Conservation (phyloP, 2,113 vertebrate species). For the Xenopus tropicalis region DNA sequence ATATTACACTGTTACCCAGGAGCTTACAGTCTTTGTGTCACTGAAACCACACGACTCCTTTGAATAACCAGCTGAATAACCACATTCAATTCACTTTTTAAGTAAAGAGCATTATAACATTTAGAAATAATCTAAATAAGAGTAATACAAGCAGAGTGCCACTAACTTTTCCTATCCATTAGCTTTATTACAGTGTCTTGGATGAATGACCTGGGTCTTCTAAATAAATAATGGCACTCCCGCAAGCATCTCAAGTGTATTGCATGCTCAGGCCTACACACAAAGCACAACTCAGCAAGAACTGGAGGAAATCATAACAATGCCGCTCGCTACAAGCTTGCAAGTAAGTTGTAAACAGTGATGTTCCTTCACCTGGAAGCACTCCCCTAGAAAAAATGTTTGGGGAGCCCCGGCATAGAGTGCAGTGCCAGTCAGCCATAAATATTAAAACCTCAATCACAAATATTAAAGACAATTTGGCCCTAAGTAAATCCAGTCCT, state of each 20-base stretch:
- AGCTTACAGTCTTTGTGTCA: too few relatives aligned
- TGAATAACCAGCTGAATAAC: neutral
- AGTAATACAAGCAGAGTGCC: slow-evolving; percentile 22
- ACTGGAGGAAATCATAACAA: neutral
- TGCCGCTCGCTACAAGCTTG: too few relatives aligned
- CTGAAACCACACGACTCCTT: too few relatives aligned
- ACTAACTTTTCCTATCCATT: slow-evolving; percentile 39
- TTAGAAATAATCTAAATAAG: neutral
- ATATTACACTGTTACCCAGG: too few relatives aligned
- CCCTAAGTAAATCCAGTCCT: too few relatives aligned
- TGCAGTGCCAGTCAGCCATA: too few relatives aligned
- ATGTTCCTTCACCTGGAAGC: too few relatives aligned
- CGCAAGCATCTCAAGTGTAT: slow-evolving; percentile 34
- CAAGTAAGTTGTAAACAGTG: too few relatives aligned
- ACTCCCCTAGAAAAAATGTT: too few relatives aligned
- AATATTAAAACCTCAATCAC: too few relatives aligned
- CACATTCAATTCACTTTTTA: neutral
- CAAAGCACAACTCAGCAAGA: neutral
- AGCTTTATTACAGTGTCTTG: slow-evolving; percentile 45
- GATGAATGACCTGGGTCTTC: slow-evolving; percentile 41
- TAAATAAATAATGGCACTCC: slow-evolving; percentile 48
- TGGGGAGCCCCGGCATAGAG: too few relatives aligned
- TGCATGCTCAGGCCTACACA: slow-evolving; percentile 11
- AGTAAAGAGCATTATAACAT: neutral
- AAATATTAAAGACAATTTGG: too few relatives aligned